Base-by-base conservation (phyloP, 2,797 vertebrate genomes). In the Cetoscarus ocellatus region DNA sequence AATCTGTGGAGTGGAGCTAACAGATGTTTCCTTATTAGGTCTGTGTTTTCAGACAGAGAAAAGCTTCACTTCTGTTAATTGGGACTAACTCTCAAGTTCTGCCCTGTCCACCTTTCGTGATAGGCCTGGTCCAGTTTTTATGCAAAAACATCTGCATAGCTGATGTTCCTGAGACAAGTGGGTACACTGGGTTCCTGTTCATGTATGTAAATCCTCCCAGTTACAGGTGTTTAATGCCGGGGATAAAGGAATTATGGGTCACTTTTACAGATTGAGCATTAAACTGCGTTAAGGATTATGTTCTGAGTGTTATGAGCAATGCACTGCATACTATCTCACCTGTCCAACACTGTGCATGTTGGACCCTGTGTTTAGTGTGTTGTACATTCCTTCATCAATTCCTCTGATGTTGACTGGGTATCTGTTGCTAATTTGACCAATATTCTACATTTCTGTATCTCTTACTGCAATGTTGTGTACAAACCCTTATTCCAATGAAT, bases 61-160 rank as follows among this genome's bases (percentile, higher is more conserved):
- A 58, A 43, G 63, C 56, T 83, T 87, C 80, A 75, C 82, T 91
- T 88, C 74, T 83, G 59, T 73, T 91, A 91, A 92, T 92, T 90
- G 79, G 85, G 78, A 61, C 56, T 81, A 77, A 63, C 73, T 61
- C 45, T 7, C 12, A 13, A 8, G 50, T 51, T 1, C 2, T n/a
- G 10, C 54, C 59, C 84, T 86, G 86, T 88, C 86, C 90, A 86
- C 73, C 70, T 27, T 14, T 17, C 8, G 38, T 70, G 71, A 10
- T 83, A 47, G 54, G 38, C 50, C 42, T 35, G 65, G 11, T 56
- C 66, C 73, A n/a, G 51, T 77, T 65, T 75, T 75, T 52, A 19
- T 68, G 70, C 38, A 69, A 8, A 43, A 61, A 79, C 77, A 82
- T 79, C 88, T 84, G 82, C 58, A 67, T 44, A 39, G 36, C 43